Evolutionary conservation across 2,113 vertebrate genomes (phyloP).

Genomic region (Hiodon tergisus): DNA sequence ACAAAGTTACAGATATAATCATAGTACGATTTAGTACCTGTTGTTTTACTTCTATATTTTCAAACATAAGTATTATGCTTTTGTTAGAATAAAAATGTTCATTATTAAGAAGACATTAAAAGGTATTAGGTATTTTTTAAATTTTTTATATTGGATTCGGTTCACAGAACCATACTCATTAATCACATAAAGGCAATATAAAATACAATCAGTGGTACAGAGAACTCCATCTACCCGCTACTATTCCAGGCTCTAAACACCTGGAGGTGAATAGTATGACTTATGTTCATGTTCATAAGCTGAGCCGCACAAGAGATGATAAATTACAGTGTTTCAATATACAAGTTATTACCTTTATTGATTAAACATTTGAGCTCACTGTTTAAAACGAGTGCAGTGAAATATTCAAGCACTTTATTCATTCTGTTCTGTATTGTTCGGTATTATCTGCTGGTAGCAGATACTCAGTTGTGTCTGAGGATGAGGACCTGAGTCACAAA

Average conservation of each 20-base stretch:
- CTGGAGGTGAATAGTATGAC: not conserved
- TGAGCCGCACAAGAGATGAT: not conserved
- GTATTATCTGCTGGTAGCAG: not conserved
- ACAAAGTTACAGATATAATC: not conserved
- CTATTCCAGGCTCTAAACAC: not conserved
- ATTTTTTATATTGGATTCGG: not conserved
- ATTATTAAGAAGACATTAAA: constrained; percentile 39
- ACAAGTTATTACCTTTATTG: constrained; percentile 2
- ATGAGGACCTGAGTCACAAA: not conserved
- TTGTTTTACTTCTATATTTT: not conserved
- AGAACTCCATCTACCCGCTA: not conserved
- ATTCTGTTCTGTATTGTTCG: not conserved
- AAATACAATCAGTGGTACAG: not conserved
- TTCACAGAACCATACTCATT: not conserved
- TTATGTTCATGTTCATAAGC: constrained; percentile 10
- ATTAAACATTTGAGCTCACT: not conserved
- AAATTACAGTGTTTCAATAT: not conserved
- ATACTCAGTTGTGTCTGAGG: not conserved
- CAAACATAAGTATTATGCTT: constrained; percentile 2
- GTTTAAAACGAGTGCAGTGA: not conserved
- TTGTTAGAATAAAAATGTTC: constrained; percentile 1
- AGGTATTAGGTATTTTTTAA: constrained; percentile 25
- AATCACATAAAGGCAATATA: not conserved
- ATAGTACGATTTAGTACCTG: not conserved
- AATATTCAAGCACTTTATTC: constrained; percentile 2